Percentiles rank a stretch among this genome's conserved stretches.
Conservation (phyloP, 2,797 vertebrate genomes). For the Onychomys leucogaster region DNA sequence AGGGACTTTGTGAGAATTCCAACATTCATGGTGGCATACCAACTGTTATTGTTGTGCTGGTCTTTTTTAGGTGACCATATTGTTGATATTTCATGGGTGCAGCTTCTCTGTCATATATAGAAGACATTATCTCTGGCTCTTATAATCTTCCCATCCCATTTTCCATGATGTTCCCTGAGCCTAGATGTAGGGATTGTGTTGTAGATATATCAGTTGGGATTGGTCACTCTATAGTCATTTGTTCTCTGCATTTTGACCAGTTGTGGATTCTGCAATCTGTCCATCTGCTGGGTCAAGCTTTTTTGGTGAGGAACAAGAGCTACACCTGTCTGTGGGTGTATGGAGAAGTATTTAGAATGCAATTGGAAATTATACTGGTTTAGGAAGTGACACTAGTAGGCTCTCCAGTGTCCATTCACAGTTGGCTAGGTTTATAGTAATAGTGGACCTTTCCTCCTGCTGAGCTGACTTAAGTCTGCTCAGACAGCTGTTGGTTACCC, state of each 20-base stretch:
- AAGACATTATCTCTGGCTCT: not conserved
- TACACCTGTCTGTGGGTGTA: not conserved
- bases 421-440: not conserved
- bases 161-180: not conserved
- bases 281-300: not conserved
- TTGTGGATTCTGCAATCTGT: not conserved
- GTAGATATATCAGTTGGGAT: not conserved
- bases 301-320: not conserved
- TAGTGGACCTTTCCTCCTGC: not conserved
- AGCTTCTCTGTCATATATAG: not conserved
- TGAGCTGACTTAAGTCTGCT: not conserved
- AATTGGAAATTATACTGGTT: not conserved
- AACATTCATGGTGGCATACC: not conserved
- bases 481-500: not conserved
- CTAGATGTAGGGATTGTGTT: not conserved
- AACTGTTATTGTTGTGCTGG: too few species aligned
- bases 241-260: not conserved
- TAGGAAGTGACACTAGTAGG: not conserved
- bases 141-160: not conserved
- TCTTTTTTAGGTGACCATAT: not conserved
- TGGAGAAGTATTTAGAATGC: not conserved
- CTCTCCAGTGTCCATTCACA: not conserved
- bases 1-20: not conserved
- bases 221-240: not conserved
- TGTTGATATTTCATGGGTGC: not conserved